Base-by-base conservation (phyloP, 2,888 invertebrate genomes). In the Cantharis nigra region DNA sequence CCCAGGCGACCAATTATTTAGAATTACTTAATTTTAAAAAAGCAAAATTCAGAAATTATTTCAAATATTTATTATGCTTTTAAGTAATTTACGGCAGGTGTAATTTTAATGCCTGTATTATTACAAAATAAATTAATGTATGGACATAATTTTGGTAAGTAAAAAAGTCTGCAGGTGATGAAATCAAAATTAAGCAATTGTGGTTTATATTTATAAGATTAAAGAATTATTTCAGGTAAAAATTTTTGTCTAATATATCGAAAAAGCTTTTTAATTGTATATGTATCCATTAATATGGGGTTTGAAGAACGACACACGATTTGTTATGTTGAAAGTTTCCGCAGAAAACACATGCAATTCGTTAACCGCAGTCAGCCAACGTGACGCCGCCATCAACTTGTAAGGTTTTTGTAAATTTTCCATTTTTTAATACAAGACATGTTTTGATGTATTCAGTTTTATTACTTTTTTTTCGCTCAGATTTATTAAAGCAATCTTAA, bases 301-400 rank as follows among this genome's bases (percentile, higher is more conserved):
- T 77, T 79, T 76, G 78, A 76, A 77, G 75, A 78, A 85, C 84
- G 87, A 86, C 86, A 85, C 83, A 83, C 87, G 87, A 88, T 88
- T 88, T 88, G 88, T 88, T 87, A 88, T 86, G 86, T 85, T 87
- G 87, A 88, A 87, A 88, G 87, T 87, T 88, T 88, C 87, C 87
- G 75, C 71, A 63, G 87, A 87, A 49, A 49, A 87, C 87, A 88
- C 87, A 88, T 88, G 88, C 86, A 87, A 88, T 87, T 88, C 87
- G 87, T 88, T 88, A 88, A 83, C 85, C 86, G 86, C 86, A 85
- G 86, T 85, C 88, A 87, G 87, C 88, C 88, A 87, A 85, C 87
- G 88, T 87, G 88, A 88, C 88, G 88, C 87, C 84, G 82, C 79
- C 86, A 85, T 85, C 84, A 85, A 85, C 83, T 83, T 84, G 84